Percentiles rank a stretch among this genome's conserved stretches.
Evolutionary conservation across 2,113 vertebrate genomes (phyloP).

Genomic region (Labrus mixtus): DNA sequence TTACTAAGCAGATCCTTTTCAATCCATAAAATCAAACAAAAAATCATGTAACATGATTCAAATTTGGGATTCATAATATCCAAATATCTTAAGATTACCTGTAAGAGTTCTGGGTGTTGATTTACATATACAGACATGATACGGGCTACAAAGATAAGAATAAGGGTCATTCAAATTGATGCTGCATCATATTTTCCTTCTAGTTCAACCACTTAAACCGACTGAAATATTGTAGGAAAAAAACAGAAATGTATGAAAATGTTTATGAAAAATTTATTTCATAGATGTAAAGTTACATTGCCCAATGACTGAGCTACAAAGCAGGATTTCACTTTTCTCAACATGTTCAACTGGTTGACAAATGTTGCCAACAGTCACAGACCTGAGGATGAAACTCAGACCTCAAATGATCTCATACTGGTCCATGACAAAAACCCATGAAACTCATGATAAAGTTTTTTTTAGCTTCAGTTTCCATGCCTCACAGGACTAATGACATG

Average conservation of each 20-base stretch:
- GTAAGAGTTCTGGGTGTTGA: too few relatives aligned
- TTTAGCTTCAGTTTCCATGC: constrained; percentile 9
- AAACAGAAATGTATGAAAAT: constrained; percentile 64
- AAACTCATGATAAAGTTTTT: neutral
- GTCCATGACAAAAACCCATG: constrained; percentile 26
- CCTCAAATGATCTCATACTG: constrained; percentile 23
- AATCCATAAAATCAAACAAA: too few relatives aligned
- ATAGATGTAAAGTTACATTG: constrained; percentile 62
- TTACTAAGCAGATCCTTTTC: too few relatives aligned
- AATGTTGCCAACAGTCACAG: constrained; percentile 6
- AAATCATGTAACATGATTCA: too few relatives aligned
- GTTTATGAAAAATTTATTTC: constrained; percentile 73
- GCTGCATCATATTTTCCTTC: neutral
- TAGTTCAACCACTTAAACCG: neutral
- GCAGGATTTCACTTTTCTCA: constrained; percentile 30
- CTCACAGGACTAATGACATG: constrained; percentile 36
- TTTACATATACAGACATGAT: too few relatives aligned
- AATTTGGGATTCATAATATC: too few relatives aligned
- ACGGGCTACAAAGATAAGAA: too few relatives aligned
- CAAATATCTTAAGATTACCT: too few relatives aligned
- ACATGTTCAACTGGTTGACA: constrained; percentile 25
- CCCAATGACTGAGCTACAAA: constrained; percentile 52
- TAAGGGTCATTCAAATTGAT: neutral
- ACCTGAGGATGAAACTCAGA: constrained; percentile 25
- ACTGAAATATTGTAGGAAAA: neutral